Evolutionary conservation across 2,113 vertebrate genomes (phyloP), one percentile per base, ranked within the genome.

Genomic region (Etheostoma cragini): DNA sequence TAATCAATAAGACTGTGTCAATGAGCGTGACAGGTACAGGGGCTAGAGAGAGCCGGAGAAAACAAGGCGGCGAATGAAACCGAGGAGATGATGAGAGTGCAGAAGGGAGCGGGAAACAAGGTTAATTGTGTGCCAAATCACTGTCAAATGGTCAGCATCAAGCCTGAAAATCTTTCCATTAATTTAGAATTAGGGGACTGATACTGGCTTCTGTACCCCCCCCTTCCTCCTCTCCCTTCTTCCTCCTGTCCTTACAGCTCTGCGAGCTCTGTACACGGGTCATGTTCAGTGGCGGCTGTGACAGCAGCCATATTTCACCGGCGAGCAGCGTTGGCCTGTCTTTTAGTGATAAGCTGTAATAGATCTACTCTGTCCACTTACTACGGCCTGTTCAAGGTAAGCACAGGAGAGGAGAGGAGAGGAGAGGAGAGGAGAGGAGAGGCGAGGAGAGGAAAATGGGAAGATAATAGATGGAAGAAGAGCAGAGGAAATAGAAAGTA

Each of bases 321-420:
- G 91, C 82, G 61, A 56, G 81, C 93, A 22, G 93, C 81, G 90
- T 87, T 65, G 73, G 94, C 94, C 96, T 99, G 97, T 93, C 88
- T 95, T 92, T 91, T 64, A 26, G 86, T 96, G 98, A 99, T 99
- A 99, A 99, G 97, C 96, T 91, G 88, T 97, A 97, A 99, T 97
- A 97, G 96, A 98, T 98, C 96, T 96, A 92, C 93, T 95, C 91
- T 38, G 60, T 84, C 91, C 70, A 91, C 91, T 90, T 91, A 79
- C 67, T 52, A 64, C 88, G 94, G 96, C 95, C 95, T 84, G 89
- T 89, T 93, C 92, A 93, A 93, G 92, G 94, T 94, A 96, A 92
- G 93, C 84, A 74, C 79, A 90, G 76, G 91, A 38, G 67, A 50
- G 83, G 46, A 64, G 79, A 3, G 24, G 17, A 42, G 56, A 24